Percentiles rank a stretch among this genome's conserved stretches.
These are phyloP conservation scores for Paratilapia polleni DNA, from an alignment of 2,113 vertebrate species.

Conservation along the genomic window DNA sequence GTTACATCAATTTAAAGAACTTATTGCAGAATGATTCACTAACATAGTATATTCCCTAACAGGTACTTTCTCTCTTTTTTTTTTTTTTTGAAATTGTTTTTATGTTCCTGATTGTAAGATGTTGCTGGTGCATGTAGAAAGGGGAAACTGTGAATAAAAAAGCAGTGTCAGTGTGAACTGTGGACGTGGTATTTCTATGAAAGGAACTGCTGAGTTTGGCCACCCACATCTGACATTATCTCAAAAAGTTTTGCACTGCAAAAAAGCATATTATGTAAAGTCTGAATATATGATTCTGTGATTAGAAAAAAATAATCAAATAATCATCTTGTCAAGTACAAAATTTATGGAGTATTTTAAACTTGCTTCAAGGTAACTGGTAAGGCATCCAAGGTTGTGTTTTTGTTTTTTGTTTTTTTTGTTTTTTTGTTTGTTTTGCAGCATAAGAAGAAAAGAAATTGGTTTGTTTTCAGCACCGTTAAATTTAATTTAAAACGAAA, in stretches of 20 bases:
- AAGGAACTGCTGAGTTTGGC: neutral
- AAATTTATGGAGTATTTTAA: neutral
- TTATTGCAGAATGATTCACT: too few relatives aligned
- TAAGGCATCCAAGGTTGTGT: neutral
- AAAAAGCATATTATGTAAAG: neutral
- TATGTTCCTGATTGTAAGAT: neutral
- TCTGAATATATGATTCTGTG: neutral
- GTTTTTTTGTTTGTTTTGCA: neutral
- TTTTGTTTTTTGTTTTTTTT: too few relatives aligned
- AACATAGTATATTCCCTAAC: too few relatives aligned
- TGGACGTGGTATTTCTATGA: neutral
- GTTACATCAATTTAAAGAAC: too few relatives aligned
- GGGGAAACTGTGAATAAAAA: neutral
- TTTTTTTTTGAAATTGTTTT: neutral
- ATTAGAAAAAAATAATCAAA: neutral
- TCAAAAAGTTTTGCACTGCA: neutral
- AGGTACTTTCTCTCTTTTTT: too few relatives aligned
- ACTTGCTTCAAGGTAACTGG: neutral
- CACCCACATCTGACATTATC: neutral
- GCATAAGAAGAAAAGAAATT: neutral
- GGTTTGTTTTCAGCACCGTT: neutral
- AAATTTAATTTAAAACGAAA: neutral
- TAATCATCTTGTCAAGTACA: neutral
- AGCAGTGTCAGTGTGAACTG: neutral
- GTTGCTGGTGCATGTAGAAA: neutral